Conservation (phyloP, 2,888 invertebrate genomes). For the Lycia hirtaria region DNA sequence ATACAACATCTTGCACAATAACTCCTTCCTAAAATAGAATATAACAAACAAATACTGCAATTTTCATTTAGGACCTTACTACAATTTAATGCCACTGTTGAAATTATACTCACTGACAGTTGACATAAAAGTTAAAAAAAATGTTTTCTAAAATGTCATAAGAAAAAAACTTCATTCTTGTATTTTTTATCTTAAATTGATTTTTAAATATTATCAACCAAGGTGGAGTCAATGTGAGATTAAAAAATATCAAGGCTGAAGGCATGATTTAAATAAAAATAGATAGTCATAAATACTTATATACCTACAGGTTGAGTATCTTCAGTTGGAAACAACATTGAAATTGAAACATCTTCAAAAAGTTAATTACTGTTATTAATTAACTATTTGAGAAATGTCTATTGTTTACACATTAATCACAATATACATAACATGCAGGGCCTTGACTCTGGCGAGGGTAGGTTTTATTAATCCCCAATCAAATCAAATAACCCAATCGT, state of each 20-base stretch:
- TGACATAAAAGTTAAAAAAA: slow-evolving; percentile 58
- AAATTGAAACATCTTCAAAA: no score
- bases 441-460: no score
- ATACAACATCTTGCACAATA: slow-evolving; percentile 35
- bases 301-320: no score
- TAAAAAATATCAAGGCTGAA: background rate
- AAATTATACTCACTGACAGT: slow-evolving; percentile 52
- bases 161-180: slow-evolving; percentile 21
- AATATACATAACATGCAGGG: no score
- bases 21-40: slow-evolving; percentile 35
- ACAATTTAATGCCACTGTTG: slow-evolving; percentile 29
- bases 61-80: slow-evolving; percentile 23
- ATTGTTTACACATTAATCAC: no score
- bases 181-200: background rate
- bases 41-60: slow-evolving; percentile 21
- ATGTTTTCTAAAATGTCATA: slow-evolving; percentile 37
- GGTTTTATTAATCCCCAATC: no score
- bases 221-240: background rate
- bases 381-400: no score
- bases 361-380: no score
- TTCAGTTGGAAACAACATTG: no score
- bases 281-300: no score
- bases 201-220: background rate
- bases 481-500: no score
- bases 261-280: no score